Base-by-base conservation (phyloP, 2,797 vertebrate species). In the Geotrypetes seraphini region DNA sequence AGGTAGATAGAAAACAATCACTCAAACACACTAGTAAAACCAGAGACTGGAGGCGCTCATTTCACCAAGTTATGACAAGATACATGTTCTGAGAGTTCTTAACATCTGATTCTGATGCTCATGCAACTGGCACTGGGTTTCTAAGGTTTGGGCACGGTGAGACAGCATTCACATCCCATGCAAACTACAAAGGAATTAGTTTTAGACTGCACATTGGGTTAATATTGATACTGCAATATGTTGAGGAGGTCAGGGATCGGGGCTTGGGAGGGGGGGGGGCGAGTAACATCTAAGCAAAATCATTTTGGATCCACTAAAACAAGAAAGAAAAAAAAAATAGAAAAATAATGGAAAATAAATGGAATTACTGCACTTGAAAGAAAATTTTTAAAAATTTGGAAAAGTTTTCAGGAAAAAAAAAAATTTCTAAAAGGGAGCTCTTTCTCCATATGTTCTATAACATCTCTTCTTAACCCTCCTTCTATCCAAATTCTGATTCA, bases 141-240 rank as follows among this genome's bases (percentile, higher is more conserved):
- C 67, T 73, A 8, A 78, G 57, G 57, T 73, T 62, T 73, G 71
- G 72, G 75, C 71, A 74, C 70, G 66, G 69, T 63, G 76, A 84
- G 73, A 81, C 73, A 80, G 79, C 83, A 84, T 85, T 87, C 80
- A 81, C 75, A 81, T 81, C 76, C 81, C 85, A 88, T 89, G 85
- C 83, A 83, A 78, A 84, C 78, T 83, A 85, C 79, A 79, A 79
- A 83, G 81, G 75, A 84, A 75, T 74, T 78, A 73, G 64, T 71
- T 73, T 74, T 78, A 80, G 70, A 80, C 71, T 71, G 84, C 74
- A 81, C 73, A 79, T 77, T 75, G 74, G 76, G 76, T 71, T 75
- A 78, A 79, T 75, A 78, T 78, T 77, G 75, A 83, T 77, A 83
- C 75, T 77, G 76, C 76, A 77, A 78, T 43, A 44, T 73, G 77